Percentiles rank a stretch among this genome's conserved stretches.
These are phyloP conservation scores for Trichogramma evanescens DNA, from an alignment of 2,888 invertebrate genomes.

Conservation along the genomic window DNA sequence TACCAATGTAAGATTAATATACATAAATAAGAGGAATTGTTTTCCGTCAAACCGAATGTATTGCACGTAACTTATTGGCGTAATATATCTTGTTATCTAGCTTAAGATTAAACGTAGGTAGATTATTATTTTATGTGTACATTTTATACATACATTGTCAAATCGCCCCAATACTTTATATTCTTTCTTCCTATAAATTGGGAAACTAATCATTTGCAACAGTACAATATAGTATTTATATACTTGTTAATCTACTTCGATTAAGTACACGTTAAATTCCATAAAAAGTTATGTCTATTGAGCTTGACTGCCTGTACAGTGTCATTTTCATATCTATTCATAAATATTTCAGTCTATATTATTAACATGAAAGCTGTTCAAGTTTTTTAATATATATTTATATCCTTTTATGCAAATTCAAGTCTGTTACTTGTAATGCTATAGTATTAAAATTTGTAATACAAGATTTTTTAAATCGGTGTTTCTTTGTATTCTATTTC, in stretches of 20 bases:
- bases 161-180: conserved; percentile 1
- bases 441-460: too few species aligned
- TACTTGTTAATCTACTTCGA: conserved; percentile 13
- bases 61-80: conserved; percentile 21
- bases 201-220: neutral
- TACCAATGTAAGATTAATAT: conserved; percentile 25
- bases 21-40: conserved; percentile 30
- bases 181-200: neutral
- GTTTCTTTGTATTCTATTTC: too few species aligned
- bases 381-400: too few species aligned
- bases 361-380: too few species aligned
- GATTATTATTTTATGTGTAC: conserved; percentile 22
- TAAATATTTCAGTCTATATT: too few species aligned
- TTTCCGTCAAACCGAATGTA: conserved; percentile 25
- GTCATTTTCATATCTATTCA: too few species aligned
- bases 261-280: neutral
- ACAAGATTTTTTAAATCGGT: too few species aligned
- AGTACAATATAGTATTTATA: conserved; percentile 24
- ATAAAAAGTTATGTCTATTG: neutral
- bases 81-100: conserved; percentile 20
- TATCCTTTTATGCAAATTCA: too few species aligned
- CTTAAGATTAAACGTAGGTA: conserved; percentile 23
- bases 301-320: neutral
- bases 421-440: too few species aligned
- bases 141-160: conserved; percentile 23